phyloP scores from a whole-genome alignment of 2,888 invertebrate species.

The Nemapogon koenigi region DNA sequence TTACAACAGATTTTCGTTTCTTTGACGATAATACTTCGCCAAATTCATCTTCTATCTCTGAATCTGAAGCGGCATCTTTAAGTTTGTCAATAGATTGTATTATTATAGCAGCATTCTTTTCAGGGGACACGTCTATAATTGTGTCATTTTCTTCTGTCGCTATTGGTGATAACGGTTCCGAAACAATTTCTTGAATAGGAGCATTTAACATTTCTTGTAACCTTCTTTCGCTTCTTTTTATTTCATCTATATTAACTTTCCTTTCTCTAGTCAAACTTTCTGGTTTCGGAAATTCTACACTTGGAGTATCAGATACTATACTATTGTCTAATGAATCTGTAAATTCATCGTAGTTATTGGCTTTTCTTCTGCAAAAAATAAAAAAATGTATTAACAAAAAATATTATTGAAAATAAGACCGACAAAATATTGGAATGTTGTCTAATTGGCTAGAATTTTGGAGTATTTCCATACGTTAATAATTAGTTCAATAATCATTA shows the following conservation, averaged over 20 bases:
- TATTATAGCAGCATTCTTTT: constrained; percentile 32
- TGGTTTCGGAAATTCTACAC: constrained; percentile 27
- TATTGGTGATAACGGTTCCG: constrained; percentile 20
- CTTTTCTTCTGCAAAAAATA: constrained; percentile 32
- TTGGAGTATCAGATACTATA: constrained; percentile 35
- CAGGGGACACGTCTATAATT: constrained; percentile 27
- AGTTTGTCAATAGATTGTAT: constrained; percentile 52
- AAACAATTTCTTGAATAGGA: constrained; percentile 25
- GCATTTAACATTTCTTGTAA: constrained; percentile 43
- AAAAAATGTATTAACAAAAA: too few relatives aligned
- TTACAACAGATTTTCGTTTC: constrained; percentile 56
- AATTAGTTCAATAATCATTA: too few relatives aligned
- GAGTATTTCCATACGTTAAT: too few relatives aligned
- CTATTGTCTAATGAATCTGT: too few relatives aligned
- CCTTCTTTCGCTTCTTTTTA: constrained; percentile 43
- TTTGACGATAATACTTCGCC: constrained; percentile 30
- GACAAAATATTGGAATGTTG: too few relatives aligned
- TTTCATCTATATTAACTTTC: constrained; percentile 41
- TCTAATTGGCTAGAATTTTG: too few relatives aligned
- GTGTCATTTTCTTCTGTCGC: constrained; percentile 22
- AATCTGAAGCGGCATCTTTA: constrained; percentile 36
- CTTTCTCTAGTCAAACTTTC: constrained; percentile 26
- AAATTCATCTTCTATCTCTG: constrained; percentile 46
- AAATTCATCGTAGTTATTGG: constrained; percentile 33
- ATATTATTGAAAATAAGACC: too few relatives aligned